These are phyloP conservation scores for Neolamprologus ventralis DNA, from an alignment of 2,113 vertebrate genomes.

Conservation along the genomic window DNA sequence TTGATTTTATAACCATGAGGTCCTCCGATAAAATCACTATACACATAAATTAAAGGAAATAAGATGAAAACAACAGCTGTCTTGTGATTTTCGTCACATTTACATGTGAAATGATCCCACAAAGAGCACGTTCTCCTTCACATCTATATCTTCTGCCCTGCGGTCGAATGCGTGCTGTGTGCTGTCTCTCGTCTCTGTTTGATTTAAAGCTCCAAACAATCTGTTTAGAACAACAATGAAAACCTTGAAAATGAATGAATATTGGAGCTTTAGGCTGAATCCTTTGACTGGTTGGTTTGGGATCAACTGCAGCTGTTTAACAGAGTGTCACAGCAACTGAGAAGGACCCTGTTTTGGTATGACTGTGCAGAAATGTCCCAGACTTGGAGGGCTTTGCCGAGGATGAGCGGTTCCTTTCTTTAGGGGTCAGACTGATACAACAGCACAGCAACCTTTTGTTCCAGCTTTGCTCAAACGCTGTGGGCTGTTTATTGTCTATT, in stretches of 20 bases:
- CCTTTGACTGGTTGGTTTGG: neutral
- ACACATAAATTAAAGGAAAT: neutral
- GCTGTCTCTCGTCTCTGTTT: neutral
- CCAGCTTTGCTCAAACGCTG: neutral
- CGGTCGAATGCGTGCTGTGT: neutral
- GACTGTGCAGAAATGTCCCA: conserved; percentile 56
- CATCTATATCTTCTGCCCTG: neutral
- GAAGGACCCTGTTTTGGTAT: conserved; percentile 14
- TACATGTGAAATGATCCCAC: neutral
- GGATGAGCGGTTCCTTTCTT: conserved; percentile 19
- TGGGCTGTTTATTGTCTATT: conserved; percentile 27
- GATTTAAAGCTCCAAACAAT: neutral
- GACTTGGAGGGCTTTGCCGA: neutral
- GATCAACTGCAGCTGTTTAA: conserved; percentile 35
- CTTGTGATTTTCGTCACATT: neutral
- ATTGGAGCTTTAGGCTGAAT: neutral
- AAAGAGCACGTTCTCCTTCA: neutral
- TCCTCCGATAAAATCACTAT: neutral
- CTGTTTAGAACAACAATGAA: neutral
- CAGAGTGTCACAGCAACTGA: conserved; percentile 14
- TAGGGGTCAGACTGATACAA: conserved; percentile 30
- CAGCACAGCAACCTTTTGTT: conserved; percentile 36
- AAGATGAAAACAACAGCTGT: neutral
- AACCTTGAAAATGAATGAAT: neutral
- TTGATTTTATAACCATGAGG: neutral